Evolutionary conservation across 2,888 invertebrate genomes (phyloP), one percentile per base, ranked within the genome.

Genomic region (Elegia similella): DNA sequence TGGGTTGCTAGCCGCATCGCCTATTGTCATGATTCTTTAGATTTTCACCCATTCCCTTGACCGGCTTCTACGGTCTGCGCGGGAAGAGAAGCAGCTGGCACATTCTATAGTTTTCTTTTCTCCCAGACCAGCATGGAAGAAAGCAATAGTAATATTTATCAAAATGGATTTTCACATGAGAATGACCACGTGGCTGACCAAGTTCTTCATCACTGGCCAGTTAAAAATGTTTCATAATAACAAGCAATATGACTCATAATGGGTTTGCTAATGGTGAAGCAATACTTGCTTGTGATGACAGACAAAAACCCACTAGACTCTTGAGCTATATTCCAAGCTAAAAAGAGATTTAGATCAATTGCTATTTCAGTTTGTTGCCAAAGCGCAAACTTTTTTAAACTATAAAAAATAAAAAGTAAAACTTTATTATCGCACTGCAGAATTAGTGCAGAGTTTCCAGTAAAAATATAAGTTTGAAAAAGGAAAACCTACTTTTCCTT

Each of bases 321-420:
- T 15, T 44, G 54, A 44, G 32, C 44, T 32, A 42, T 7, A 34
- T 34, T 34, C 44, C 32, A 16, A 17, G 30, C 54, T 55, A 34
- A 55, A 55, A 55, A 15, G 53, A 43, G 30, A 53, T 42, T 43
- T 42, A 53, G 53, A 53, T 23, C 53, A 43, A 43, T 53, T 42
- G 42, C 52, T 52, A 52, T 52, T 42, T 42, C 42, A 6, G 52
- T 34, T 23, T n/a, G 17, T 17, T 52, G 52, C 52, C 42, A 38
- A 23, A 17, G 7, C 34, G 6, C 32, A 12, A 52, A 52, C 16
- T 34, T 23, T 16, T n/a, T 23, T 17, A 52, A 34, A 52, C 17
- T 30, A 13, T 30, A 17, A 8, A 7, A 15, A 32, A 50, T 13
- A 50, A 50, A 53, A 30, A 13, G 6, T 23, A 17, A 16, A 30